These are phyloP conservation scores for Patella pellucida DNA, from an alignment of 2,888 invertebrate species.

Conservation along the genomic window DNA sequence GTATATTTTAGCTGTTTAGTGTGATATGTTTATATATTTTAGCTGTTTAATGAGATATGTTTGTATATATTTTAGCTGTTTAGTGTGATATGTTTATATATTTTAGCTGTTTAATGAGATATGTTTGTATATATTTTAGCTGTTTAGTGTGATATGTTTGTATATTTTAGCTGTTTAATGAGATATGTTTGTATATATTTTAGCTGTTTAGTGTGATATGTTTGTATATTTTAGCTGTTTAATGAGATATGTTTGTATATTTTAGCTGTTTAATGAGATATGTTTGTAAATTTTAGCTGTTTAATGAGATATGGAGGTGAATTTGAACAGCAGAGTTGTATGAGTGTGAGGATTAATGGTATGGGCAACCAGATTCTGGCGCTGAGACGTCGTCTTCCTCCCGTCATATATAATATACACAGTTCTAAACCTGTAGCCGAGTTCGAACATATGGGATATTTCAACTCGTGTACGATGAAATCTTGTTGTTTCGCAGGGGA, in stretches of 20 bases:
- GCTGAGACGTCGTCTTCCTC: slow-evolving; percentile 86
- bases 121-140: slow-evolving; percentile 71
- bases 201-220: too few relatives aligned
- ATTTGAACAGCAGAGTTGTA: slow-evolving; percentile 73
- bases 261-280: too few relatives aligned
- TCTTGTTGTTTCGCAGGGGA: slow-evolving; percentile 94
- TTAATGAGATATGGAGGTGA: slow-evolving; percentile 63
- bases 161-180: too few relatives aligned
- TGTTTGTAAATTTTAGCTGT: slow-evolving; percentile 68
- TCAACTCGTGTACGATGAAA: slow-evolving; percentile 97
- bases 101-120: slow-evolving; percentile 71
- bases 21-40: slow-evolving; percentile 64
- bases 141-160: slow-evolving; percentile 41
- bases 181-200: too few relatives aligned
- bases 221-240: too few relatives aligned
- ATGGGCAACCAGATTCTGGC: slow-evolving; percentile 84
- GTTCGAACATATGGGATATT: slow-evolving; percentile 92
- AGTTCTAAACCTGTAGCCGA: slow-evolving; percentile 82
- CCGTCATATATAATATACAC: slow-evolving; percentile 82
- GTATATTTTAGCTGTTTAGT: too few relatives aligned
- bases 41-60: slow-evolving; percentile 67
- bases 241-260: too few relatives aligned
- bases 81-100: too few relatives aligned
- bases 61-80: too few relatives aligned
- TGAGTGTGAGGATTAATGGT: slow-evolving; percentile 91